These are phyloP conservation scores for Ctenosaura bakeri DNA, from an alignment of 2,797 vertebrate species.

Conservation along the genomic window DNA sequence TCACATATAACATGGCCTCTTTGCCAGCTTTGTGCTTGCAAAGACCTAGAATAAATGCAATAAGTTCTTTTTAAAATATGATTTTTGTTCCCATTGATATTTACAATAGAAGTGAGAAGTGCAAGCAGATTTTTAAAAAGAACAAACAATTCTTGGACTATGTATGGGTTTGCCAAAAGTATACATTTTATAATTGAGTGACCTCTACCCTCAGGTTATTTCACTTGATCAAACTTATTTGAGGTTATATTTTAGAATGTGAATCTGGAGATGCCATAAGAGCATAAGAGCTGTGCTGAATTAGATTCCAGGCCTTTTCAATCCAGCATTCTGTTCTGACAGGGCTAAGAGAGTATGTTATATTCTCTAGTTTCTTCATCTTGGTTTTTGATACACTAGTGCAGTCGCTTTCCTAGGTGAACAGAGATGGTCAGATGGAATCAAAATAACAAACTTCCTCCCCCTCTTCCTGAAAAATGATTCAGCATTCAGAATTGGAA, in stretches of 20 bases:
- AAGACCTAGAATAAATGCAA: background rate
- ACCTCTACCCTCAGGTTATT: background rate
- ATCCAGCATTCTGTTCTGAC: too few species aligned
- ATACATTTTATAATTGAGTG: background rate
- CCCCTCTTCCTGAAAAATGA: background rate
- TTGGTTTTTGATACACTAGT: conserved; percentile 8
- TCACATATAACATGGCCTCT: background rate
- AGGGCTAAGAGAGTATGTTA: background rate
- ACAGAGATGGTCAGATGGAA: conserved; percentile 11
- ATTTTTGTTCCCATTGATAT: background rate
- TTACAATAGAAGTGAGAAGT: background rate
- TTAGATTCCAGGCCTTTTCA: too few species aligned
- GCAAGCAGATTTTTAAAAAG: background rate
- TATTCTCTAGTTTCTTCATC: background rate
- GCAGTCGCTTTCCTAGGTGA: background rate
- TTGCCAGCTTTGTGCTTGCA: background rate
- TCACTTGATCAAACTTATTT: background rate
- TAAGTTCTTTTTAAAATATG: background rate
- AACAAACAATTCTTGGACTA: background rate
- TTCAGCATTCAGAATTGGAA: background rate
- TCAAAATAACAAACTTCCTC: conserved; percentile 8
- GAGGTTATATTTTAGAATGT: background rate
- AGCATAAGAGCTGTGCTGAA: background rate
- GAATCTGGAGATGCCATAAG: background rate
- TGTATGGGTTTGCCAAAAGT: background rate